Evolutionary conservation across 2,797 vertebrate species (phyloP).

Genomic region (Channa striata): DNA sequence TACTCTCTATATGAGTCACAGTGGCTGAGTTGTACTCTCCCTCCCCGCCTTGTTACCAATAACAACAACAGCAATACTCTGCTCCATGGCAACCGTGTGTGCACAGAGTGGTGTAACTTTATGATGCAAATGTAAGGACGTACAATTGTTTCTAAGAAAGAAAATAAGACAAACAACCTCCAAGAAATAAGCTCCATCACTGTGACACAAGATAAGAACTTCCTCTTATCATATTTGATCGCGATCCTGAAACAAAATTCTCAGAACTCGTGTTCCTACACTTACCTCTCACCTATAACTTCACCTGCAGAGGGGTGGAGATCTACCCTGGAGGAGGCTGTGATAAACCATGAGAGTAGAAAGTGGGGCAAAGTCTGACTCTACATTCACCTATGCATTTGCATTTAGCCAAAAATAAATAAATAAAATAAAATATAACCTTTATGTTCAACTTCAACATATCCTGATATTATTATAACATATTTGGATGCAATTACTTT

Average conservation of each 20-base stretch:
- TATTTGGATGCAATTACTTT: no score
- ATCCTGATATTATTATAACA: no score
- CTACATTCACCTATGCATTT: no score
- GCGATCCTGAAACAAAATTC: constrained; percentile 28
- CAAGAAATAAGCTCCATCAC: not conserved
- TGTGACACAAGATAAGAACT: constrained; percentile 1
- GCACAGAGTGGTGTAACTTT: constrained; percentile 33
- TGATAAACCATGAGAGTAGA: no score
- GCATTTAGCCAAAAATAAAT: no score
- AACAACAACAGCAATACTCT: constrained; percentile 38
- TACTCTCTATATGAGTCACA: constrained; percentile 61
- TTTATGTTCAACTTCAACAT: no score
- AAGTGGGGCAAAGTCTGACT: no score
- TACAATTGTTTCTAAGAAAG: constrained; percentile 10
- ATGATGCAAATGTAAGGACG: constrained; percentile 37
- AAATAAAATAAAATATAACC: no score
- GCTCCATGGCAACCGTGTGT: constrained; percentile 59
- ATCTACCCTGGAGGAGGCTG: no score
- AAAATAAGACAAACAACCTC: not conserved
- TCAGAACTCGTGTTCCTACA: constrained; percentile 10
- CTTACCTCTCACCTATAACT: constrained; percentile 49
- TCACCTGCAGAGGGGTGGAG: not conserved
- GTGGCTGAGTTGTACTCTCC: not conserved
- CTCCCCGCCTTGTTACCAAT: constrained; percentile 46
- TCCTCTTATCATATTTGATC: constrained; percentile 44